Base-by-base conservation (phyloP, 2,797 vertebrate species). In the Astyanax mexicanus region DNA sequence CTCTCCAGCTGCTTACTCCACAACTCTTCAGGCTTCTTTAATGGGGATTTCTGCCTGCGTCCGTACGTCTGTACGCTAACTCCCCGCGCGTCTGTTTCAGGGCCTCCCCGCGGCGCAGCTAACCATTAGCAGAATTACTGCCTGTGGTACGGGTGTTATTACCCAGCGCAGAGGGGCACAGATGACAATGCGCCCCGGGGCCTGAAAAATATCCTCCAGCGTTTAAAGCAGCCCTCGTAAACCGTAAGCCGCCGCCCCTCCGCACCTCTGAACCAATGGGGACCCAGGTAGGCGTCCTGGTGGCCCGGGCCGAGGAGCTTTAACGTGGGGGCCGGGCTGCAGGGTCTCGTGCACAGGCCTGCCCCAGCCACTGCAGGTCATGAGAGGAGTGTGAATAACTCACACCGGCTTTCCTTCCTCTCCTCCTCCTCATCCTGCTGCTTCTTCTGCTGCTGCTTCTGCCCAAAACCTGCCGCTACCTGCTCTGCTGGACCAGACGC, bases 141-240 rank as follows among this genome's bases (percentile, higher is more conserved):
- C 88, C 75, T 52, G 83, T 79, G 52, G 82, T 72, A 79, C 79
- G 89, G 86, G 81, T 93, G 87, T 93, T 85, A 92, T 94, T 93
- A 92, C 84, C 86, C 65, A 21, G 82, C 58, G 70, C 71, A 15
- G 32, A 73, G 69, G 49, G 68, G 84, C 84, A 79, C 80, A 58
- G 61, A 69, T 69, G 80, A 77, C 74, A 80, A 68, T 74, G 57
- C 19, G 86, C 86, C 88, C 61, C n/a, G 80, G 78, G 88, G 90
- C 84, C 84, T 81, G 57, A 27, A 85, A 83, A 2, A n/a, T n/a
- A n/a, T n/a, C 29, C 29, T 32, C 29, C 82, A 78, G 55, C n/a
- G 73, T 88, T 90, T 84, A 93, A n/a, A 92, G 86, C 92, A 90
- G 83, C 1, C 77, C 89, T 88, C 87, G 86, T 94, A 94, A 94